Conservation (phyloP, 1,140 invertebrate species). For the Drosophila sulfurigaster region DNA sequence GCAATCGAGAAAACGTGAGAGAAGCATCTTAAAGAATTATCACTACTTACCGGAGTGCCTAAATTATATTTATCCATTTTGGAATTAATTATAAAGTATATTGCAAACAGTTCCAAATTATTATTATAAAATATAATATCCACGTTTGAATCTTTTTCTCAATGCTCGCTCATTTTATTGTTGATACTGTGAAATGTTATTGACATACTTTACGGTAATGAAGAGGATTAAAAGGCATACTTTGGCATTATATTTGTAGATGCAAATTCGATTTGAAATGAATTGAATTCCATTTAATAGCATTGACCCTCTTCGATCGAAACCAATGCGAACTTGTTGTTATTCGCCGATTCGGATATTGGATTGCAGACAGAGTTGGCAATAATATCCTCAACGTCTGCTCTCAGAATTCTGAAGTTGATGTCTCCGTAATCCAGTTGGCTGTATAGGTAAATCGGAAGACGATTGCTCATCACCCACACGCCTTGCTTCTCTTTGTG, state of each 20-base stretch:
- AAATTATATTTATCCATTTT: background rate
- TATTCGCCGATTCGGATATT: conserved; percentile 19
- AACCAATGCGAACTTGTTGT: conserved; percentile 46
- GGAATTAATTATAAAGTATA: background rate
- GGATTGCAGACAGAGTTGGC: conserved; percentile 90
- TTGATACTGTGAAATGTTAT: background rate
- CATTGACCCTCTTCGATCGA: conserved; percentile 68
- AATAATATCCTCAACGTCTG: conserved; percentile 87
- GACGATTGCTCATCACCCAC: conserved; percentile 90
- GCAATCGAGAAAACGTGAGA: background rate
- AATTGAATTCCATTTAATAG: conserved; percentile 48
- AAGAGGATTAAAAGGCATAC: background rate
- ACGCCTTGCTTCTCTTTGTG: conserved; percentile 88
- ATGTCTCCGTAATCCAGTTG: conserved; percentile 88
- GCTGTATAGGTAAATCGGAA: conserved; percentile 91
- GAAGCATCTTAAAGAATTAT: background rate
- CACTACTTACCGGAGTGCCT: background rate
- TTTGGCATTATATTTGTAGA: background rate
- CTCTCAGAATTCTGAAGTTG: conserved; percentile 90
- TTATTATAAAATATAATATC: background rate
- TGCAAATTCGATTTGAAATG: background rate
- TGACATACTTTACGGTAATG: background rate
- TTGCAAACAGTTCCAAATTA: background rate
- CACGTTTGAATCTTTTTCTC: background rate
- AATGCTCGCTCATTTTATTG: background rate